These are phyloP conservation scores for Altica lythri DNA, from an alignment of 2,888 invertebrate genomes.

Conservation along the genomic window DNA sequence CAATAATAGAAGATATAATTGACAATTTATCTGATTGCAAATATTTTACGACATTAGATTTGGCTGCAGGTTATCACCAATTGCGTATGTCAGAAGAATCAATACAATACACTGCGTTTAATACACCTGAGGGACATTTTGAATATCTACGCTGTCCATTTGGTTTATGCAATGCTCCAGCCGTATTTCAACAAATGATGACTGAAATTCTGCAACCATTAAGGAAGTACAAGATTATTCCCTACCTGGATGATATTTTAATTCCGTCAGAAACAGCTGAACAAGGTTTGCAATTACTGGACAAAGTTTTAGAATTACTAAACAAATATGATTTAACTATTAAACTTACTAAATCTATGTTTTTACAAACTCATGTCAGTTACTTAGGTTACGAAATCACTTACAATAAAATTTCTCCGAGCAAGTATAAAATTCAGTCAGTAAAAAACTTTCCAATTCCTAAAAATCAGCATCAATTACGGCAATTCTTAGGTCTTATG, in stretches of 20 bases:
- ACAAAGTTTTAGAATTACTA: slow-evolving; percentile 39
- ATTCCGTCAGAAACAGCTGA: slow-evolving; percentile 16
- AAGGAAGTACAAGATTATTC: slow-evolving; percentile 4
- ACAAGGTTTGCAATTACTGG: slow-evolving; percentile 36
- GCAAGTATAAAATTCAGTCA: slow-evolving; percentile 40
- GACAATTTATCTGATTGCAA: no score
- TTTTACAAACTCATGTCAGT: no score
- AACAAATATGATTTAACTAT: slow-evolving; percentile 41
- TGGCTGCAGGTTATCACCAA: no score
- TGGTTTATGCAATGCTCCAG: slow-evolving; percentile 24
- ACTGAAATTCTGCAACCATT: slow-evolving; percentile 8
- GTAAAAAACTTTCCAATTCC: slow-evolving; percentile 44
- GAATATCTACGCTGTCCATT: slow-evolving; percentile 18
- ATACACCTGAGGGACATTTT: slow-evolving; percentile 26
- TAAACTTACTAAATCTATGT: slow-evolving; percentile 49
- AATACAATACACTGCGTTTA: slow-evolving; percentile 32
- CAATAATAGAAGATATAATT: no score
- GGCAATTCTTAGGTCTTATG: slow-evolving; percentile 47
- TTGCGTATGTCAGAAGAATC: no score
- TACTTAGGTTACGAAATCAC: no score
- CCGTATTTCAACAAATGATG: slow-evolving; percentile 20
- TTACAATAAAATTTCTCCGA: slow-evolving; percentile 41
- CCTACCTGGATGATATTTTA: slow-evolving; percentile 31
- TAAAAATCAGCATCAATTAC: slow-evolving; percentile 39
- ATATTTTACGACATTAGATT: no score